Conservation (phyloP, 92 coral and sea anemone species). For the Zoanthus sansibaricus region DNA sequence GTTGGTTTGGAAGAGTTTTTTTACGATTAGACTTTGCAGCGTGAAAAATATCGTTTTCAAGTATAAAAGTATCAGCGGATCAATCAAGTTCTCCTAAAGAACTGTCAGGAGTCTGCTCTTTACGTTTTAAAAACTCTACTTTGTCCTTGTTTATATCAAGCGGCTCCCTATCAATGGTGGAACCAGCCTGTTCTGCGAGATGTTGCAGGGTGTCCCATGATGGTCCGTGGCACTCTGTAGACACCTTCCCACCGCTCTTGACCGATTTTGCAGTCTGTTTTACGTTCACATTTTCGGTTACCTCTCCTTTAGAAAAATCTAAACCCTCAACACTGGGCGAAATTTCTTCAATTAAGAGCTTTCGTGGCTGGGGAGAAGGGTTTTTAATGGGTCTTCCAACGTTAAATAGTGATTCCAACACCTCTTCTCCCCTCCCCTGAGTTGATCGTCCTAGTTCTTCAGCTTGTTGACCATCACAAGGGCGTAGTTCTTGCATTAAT, state of each 20-base stretch:
- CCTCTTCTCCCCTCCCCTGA: conserved; percentile 6
- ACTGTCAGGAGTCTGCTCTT: conserved; percentile 34
- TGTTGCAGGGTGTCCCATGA: conserved; percentile 73
- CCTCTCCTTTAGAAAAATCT: not conserved
- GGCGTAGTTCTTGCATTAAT: not conserved
- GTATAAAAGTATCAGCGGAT: not conserved
- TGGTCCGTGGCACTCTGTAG: conserved; percentile 23
- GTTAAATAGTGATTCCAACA: conserved; percentile 18
- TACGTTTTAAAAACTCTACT: conserved; percentile 56
- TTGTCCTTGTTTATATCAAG: conserved; percentile 75
- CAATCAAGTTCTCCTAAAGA: conserved; percentile 25
- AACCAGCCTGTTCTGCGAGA: conserved; percentile 86
- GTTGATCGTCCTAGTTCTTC: not conserved
- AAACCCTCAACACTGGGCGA: not conserved
- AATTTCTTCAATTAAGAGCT: conserved; percentile 68
- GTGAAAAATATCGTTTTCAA: not conserved
- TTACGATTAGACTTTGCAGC: too few relatives aligned
- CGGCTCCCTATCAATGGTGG: conserved; percentile 88
- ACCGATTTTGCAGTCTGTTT: not conserved
- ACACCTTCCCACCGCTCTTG: not conserved
- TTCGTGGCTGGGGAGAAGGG: conserved; percentile 10
- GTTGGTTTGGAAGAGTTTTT: too few relatives aligned
- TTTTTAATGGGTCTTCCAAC: conserved; percentile 13
- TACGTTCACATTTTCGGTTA: not conserved
- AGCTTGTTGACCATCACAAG: not conserved